Percentiles rank a stretch among this genome's conserved stretches.
Evolutionary conservation across 2,888 invertebrate genomes (phyloP).

Genomic region (Diabrotica balteata): DNA sequence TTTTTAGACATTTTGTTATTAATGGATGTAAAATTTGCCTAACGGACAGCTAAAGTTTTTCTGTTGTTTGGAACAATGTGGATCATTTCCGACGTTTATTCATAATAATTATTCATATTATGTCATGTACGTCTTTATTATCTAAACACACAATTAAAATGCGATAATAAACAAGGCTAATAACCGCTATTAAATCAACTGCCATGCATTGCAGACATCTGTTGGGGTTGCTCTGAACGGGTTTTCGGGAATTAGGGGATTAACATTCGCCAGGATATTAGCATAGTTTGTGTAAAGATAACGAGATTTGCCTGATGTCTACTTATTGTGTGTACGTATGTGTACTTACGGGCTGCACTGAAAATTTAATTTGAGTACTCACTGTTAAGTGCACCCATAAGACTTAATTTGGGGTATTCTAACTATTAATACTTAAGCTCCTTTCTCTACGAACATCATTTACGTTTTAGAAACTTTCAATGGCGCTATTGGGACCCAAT

Average conservation of each 20-base stretch:
- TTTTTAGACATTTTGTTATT: too few relatives aligned
- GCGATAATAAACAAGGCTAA: constrained; percentile 30
- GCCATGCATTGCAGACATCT: constrained; percentile 31
- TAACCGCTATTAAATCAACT: constrained; percentile 31
- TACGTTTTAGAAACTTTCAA: too few relatives aligned
- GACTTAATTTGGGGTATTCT: background rate
- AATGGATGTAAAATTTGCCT: too few relatives aligned
- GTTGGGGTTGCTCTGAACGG: constrained; percentile 31
- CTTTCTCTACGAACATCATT: too few relatives aligned
- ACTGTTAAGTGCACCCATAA: constrained; percentile 1
- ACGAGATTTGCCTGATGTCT: constrained; percentile 31
- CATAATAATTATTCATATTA: background rate
- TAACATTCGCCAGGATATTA: constrained; percentile 37
- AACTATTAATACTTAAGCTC: too few relatives aligned
- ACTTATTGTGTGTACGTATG: constrained; percentile 27
- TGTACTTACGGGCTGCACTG: constrained; percentile 10
- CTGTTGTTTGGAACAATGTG: too few relatives aligned
- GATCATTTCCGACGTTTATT: background rate
- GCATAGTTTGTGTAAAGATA: constrained; percentile 36
- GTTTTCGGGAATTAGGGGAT: constrained; percentile 30
- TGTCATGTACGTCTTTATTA: constrained; percentile 14
- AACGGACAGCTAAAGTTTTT: too few relatives aligned
- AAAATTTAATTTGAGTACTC: constrained; percentile 20
- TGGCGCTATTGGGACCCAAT: too few relatives aligned
- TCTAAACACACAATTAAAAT: constrained; percentile 28